These are phyloP conservation scores for Crotalus viridis DNA, from an alignment of 2,113 vertebrate species.

Conservation along the genomic window DNA sequence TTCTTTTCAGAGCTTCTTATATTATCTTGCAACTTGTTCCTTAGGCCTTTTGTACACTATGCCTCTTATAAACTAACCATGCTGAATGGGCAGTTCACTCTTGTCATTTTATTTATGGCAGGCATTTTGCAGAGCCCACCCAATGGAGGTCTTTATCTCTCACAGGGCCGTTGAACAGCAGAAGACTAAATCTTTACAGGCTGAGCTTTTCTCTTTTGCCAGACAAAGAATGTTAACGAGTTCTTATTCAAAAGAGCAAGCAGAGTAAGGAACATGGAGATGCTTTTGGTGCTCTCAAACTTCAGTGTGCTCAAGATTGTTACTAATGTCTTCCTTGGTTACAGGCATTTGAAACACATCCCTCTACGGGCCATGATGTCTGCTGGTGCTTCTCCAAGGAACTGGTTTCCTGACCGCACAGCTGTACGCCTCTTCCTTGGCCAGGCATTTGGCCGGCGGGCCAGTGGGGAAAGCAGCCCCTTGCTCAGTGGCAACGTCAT, in stretches of 20 bases:
- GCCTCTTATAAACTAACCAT: not conserved
- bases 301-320: not conserved
- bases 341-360: constrained; percentile 76
- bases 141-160: not conserved
- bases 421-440: constrained; percentile 78
- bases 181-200: not conserved
- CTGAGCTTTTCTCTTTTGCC: not conserved
- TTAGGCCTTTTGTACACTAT: not conserved
- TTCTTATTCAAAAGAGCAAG: not conserved
- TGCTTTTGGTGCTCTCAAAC: not conserved
- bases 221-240: not conserved
- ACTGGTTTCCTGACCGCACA: constrained; percentile 61
- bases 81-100: not conserved
- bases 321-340: constrained; percentile 15
- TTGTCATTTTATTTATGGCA: not conserved
- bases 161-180: not conserved
- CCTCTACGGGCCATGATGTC: constrained; percentile 58
- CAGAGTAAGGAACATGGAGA: not conserved
- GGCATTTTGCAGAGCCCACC: not conserved
- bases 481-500: constrained; percentile 81
- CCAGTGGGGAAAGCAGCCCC: constrained; percentile 80
- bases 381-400: constrained; percentile 34
- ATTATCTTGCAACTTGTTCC: not conserved
- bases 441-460: constrained; percentile 71
- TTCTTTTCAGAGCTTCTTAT: not conserved